Evolutionary conservation across 2,888 invertebrate genomes (phyloP).

Genomic region (Sisyra terminalis): DNA sequence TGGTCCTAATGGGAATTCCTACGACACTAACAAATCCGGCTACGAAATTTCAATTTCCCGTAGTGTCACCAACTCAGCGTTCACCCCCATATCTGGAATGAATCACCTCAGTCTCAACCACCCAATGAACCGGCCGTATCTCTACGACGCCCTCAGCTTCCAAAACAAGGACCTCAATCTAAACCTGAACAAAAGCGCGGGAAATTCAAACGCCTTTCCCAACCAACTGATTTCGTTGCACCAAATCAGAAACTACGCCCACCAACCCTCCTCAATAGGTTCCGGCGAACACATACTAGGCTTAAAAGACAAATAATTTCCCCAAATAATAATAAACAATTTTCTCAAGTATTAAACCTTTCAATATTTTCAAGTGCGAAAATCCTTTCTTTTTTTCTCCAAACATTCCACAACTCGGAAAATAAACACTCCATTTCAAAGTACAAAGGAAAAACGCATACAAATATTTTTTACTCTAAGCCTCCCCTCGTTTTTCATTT

Average conservation of each 20-base stretch:
- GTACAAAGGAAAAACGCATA: no score
- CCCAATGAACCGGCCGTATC: conserved; percentile 61
- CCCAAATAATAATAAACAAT: no score
- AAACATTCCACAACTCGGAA: no score
- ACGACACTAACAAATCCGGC: conserved; percentile 15
- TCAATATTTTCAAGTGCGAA: no score
- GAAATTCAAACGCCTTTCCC: conserved; percentile 56
- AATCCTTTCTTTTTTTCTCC: no score
- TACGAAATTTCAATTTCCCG: conserved; percentile 35
- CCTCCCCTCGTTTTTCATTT: no score
- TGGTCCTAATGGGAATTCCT: conserved; percentile 1
- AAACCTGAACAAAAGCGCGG: conserved; percentile 38
- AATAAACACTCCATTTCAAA: no score
- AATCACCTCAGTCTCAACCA: conserved; percentile 59
- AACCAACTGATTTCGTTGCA: conserved; percentile 90
- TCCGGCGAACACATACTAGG: conserved; percentile 4
- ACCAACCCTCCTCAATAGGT: conserved; percentile 43
- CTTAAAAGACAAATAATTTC: conserved; percentile 4
- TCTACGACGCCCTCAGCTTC: conserved; percentile 87
- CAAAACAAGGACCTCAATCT: conserved; percentile 45
- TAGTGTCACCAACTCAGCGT: conserved; percentile 66
- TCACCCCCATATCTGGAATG: conserved; percentile 86
- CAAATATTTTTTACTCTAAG: no score
- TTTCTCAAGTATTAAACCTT: no score
- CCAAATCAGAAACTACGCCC: conserved; percentile 91